These are phyloP conservation scores for Crocallis elinguaria DNA, from an alignment of 2,888 invertebrate genomes.

Conservation along the genomic window DNA sequence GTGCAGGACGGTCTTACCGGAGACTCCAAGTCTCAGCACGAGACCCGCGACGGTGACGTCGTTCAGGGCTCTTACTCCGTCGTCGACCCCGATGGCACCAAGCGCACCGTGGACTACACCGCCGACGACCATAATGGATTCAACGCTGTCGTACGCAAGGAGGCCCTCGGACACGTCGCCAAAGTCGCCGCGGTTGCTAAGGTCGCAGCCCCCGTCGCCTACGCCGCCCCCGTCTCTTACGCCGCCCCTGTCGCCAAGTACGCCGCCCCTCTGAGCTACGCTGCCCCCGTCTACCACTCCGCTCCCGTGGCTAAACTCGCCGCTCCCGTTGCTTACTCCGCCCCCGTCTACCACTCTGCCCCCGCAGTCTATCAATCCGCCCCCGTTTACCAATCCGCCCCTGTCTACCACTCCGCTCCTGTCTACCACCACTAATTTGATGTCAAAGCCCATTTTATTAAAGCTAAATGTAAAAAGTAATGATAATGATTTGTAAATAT, in stretches of 20 bases:
- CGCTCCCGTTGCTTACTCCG: slow-evolving; percentile 31
- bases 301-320: slow-evolving; percentile 32
- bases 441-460: neutral
- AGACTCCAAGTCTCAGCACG: slow-evolving; percentile 85
- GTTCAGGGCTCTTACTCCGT: slow-evolving; percentile 81
- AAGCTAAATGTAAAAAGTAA: neutral
- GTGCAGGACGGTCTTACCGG: slow-evolving; percentile 83
- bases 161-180: slow-evolving; percentile 62
- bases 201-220: slow-evolving; percentile 46
- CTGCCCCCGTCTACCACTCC: slow-evolving; percentile 43
- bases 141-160: slow-evolving; percentile 79
- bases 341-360: slow-evolving; percentile 44
- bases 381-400: slow-evolving; percentile 63
- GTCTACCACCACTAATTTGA: slow-evolving; percentile 76
- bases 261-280: slow-evolving; percentile 43
- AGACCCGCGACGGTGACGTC: slow-evolving; percentile 81
- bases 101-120: slow-evolving; percentile 80
- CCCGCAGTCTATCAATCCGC: slow-evolving; percentile 45
- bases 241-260: slow-evolving; percentile 43
- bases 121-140: slow-evolving; percentile 78
- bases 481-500: slow-evolving; percentile 22
- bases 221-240: slow-evolving; percentile 38
- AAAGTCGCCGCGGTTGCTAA: slow-evolving; percentile 50
- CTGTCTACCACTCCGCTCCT: slow-evolving; percentile 50
- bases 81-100: slow-evolving; percentile 80